Evolutionary conservation across 2,888 invertebrate genomes (phyloP).

Genomic region (Noctua comes): DNA sequence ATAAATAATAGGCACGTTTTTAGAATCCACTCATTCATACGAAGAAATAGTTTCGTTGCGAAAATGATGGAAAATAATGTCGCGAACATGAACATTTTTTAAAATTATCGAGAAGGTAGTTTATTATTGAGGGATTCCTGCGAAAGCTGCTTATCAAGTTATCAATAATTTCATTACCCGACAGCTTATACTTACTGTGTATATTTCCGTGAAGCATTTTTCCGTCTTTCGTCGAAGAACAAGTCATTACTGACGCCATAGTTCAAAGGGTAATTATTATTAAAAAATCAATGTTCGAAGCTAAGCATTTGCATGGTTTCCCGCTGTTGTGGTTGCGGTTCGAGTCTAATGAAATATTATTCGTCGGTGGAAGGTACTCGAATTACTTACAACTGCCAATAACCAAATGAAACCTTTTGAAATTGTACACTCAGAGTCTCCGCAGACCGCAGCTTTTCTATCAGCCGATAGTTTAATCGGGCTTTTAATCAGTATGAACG

Average conservation of each 20-base stretch:
- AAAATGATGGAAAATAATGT: slow-evolving; percentile 39
- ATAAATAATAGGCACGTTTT: slow-evolving; percentile 83
- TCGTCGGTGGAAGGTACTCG: slow-evolving; percentile 71
- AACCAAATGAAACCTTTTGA: slow-evolving; percentile 72
- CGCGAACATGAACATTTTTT: slow-evolving; percentile 6
- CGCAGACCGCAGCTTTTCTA: not conserved
- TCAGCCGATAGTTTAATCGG: not conserved
- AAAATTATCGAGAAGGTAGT: not conserved
- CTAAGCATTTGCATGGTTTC: slow-evolving; percentile 74
- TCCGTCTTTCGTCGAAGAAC: slow-evolving; percentile 11
- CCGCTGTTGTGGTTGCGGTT: slow-evolving; percentile 74
- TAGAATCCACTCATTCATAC: slow-evolving; percentile 73
- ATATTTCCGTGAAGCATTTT: not conserved
- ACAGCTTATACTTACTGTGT: not conserved
- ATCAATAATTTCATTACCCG: not conserved
- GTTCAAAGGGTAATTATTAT: slow-evolving; percentile 57
- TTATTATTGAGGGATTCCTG: slow-evolving; percentile 1
- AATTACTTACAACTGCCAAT: slow-evolving; percentile 66
- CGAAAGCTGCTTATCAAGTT: slow-evolving; percentile 1
- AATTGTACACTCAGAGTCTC: slow-evolving; percentile 1
- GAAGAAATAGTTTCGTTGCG: slow-evolving; percentile 68
- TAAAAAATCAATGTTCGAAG: slow-evolving; percentile 71
- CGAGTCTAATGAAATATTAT: slow-evolving; percentile 76
- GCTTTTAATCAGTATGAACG: not conserved
- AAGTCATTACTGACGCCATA: slow-evolving; percentile 38